Evolutionary conservation across 2,888 invertebrate species (phyloP).

Genomic region (Rhingia rostrata): DNA sequence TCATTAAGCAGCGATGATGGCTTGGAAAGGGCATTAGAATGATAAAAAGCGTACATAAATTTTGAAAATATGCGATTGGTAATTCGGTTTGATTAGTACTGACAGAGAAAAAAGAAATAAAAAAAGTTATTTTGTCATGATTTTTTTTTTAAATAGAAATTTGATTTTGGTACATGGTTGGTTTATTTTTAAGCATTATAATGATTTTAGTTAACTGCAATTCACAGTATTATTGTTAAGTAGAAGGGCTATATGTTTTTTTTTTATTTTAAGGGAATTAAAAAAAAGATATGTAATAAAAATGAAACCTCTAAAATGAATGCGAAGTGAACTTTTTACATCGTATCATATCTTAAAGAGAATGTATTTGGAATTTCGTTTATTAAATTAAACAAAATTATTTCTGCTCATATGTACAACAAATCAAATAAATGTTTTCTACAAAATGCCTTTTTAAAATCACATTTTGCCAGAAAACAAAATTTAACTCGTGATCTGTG

Average conservation of each 20-base stretch:
- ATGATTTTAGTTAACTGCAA: slow-evolving; percentile 33
- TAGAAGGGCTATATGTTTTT: slow-evolving; percentile 25
- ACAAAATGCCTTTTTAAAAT: slow-evolving; percentile 41
- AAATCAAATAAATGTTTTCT: slow-evolving; percentile 42
- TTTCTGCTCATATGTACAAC: slow-evolving; percentile 63
- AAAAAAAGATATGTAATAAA: slow-evolving; percentile 16
- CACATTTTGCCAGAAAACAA: slow-evolving; percentile 41
- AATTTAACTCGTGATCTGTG: slow-evolving; percentile 50
- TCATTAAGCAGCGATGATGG: neutral
- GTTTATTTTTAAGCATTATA: slow-evolving; percentile 31
- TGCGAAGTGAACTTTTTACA: slow-evolving; percentile 54
- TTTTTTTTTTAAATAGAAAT: slow-evolving; percentile 17
- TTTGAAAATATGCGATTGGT: too few species aligned
- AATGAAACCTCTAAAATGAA: slow-evolving; percentile 54
- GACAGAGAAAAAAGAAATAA: neutral
- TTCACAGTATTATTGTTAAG: slow-evolving; percentile 32
- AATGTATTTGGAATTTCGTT: slow-evolving; percentile 70
- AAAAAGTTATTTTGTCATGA: slow-evolving; percentile 2
- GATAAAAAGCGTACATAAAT: too few species aligned
- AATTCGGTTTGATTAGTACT: slow-evolving; percentile 13
- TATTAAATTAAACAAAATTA: slow-evolving; percentile 46
- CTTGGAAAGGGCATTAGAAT: too few species aligned
- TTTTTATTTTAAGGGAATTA: slow-evolving; percentile 13
- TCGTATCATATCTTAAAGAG: slow-evolving; percentile 35
- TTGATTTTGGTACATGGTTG: slow-evolving; percentile 23